phyloP scores from a whole-genome alignment of 2,888 invertebrate genomes.

The Pristionchus arcanus region DNA sequence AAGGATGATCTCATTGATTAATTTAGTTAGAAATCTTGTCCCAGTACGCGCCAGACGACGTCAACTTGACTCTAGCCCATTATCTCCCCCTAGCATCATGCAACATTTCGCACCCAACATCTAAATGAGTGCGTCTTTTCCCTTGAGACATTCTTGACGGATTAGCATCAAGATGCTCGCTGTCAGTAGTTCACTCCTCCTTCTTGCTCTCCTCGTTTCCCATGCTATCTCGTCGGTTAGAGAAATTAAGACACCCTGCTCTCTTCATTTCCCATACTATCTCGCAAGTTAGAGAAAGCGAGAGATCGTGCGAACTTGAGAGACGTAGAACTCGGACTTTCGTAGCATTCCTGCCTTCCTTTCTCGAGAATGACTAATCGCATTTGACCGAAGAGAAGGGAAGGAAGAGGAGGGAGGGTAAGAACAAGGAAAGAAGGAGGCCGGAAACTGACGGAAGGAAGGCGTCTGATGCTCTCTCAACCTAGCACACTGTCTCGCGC shows the following conservation, averaged over 20 bases:
- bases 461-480: neutral
- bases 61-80: neutral
- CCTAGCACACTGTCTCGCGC: too few species aligned
- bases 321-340: neutral
- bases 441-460: neutral
- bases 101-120: neutral
- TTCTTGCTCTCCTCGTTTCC: neutral
- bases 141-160: neutral
- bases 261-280: neutral
- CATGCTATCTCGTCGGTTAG: neutral
- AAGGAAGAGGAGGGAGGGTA: neutral
- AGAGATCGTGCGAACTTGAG: neutral
- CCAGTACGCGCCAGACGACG: neutral
- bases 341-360: neutral
- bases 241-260: neutral
- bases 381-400: slow-evolving; percentile 28
- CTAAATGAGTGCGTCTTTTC: neutral
- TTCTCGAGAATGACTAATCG: slow-evolving; percentile 39
- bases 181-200: neutral
- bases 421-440: neutral
- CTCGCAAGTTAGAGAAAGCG: neutral
- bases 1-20: neutral
- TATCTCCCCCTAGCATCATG: neutral
- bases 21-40: neutral
- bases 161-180: neutral